Evolutionary conservation across 2,113 vertebrate genomes (phyloP), one percentile per base, ranked within the genome.

Genomic region (Carassius auratus): DNA sequence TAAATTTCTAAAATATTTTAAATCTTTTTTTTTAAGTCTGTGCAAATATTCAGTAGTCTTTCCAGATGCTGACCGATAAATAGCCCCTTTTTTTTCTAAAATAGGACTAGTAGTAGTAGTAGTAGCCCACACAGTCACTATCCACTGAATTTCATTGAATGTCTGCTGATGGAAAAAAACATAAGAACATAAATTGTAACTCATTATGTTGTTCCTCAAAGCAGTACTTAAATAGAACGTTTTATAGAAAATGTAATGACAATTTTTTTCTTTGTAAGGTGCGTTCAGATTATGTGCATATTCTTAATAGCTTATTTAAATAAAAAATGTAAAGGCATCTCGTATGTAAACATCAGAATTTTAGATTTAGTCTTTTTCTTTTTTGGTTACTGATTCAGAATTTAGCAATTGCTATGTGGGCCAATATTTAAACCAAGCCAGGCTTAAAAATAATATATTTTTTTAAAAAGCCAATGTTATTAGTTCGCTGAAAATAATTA

Each of bases 191-290:
- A 50, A 83, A 36, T 59, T 2, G 30, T 62, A 45, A 79, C 66
- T 30, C 77, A 71, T 77, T 83, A n/a, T 79, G 15, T 68, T 83
- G n/a, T 71, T 61, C 76, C 45, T 38, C 50, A 80, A 75, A 75
- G 55, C 85, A 76, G 75, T 50, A 74, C 62, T 30, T 80, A 71
- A 64, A 79, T 62, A 86, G 23, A 75, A 59, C 57, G 62, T 64
- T 88, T 42, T 50, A 76, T 76, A 23, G 62, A 71, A 84, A 73
- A 57, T 42, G 74, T 7, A 36, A 81, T 84, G 8, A 81, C 78
- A 80, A 52, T 71, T 83, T 89, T 30, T 83, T 57, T 36, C 50
- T 73, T 71, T 84, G 73, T 87, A 87, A 89, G 84, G 83, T 85
- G 83, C 85, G 26, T 79, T 80, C 52, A 83, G 64, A 86, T 86